Percentiles rank a stretch among this genome's conserved stretches.
These are phyloP conservation scores for Peromyscus melanophrys DNA, from an alignment of 2,797 vertebrate genomes.

Conservation along the genomic window DNA sequence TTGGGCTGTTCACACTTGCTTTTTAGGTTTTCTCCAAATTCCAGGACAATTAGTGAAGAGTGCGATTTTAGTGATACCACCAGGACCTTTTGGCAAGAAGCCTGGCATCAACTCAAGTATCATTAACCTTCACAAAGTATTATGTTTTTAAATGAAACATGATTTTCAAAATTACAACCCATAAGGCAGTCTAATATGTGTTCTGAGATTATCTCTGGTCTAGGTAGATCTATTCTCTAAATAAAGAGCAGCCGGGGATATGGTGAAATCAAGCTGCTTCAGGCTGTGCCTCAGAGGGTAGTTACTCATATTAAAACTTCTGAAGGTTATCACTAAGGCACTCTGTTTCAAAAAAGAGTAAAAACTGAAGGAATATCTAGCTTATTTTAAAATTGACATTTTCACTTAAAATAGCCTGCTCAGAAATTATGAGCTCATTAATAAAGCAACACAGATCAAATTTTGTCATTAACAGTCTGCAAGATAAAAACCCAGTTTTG, in stretches of 20 bases:
- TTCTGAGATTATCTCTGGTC: conserved; percentile 37
- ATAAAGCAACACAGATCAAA: conserved; percentile 46
- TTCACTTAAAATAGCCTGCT: conserved; percentile 48
- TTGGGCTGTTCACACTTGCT: conserved; percentile 7
- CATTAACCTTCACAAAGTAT: conserved; percentile 43
- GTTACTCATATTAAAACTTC: conserved; percentile 21
- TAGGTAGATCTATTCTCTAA: conserved; percentile 5
- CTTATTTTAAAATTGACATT: conserved; percentile 58
- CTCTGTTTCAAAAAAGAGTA: conserved; percentile 43
- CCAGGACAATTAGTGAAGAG: conserved; percentile 6
- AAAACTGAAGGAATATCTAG: not conserved
- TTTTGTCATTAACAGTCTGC: conserved; percentile 25
- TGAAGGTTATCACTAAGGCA: not conserved
- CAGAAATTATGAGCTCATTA: conserved; percentile 30
- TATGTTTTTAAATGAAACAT: conserved; percentile 4
- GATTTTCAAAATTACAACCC: conserved; percentile 62
- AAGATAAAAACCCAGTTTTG: not conserved
- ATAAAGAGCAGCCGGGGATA: not conserved
- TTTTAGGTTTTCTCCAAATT: conserved; percentile 48
- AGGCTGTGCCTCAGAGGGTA: not conserved
- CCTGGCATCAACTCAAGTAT: not conserved
- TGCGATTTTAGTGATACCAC: conserved; percentile 30
- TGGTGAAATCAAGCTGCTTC: conserved; percentile 25
- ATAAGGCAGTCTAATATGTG: not conserved
- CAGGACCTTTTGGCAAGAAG: conserved; percentile 65